Conservation (phyloP, 2,888 invertebrate genomes). For the Hyalella azteca region DNA sequence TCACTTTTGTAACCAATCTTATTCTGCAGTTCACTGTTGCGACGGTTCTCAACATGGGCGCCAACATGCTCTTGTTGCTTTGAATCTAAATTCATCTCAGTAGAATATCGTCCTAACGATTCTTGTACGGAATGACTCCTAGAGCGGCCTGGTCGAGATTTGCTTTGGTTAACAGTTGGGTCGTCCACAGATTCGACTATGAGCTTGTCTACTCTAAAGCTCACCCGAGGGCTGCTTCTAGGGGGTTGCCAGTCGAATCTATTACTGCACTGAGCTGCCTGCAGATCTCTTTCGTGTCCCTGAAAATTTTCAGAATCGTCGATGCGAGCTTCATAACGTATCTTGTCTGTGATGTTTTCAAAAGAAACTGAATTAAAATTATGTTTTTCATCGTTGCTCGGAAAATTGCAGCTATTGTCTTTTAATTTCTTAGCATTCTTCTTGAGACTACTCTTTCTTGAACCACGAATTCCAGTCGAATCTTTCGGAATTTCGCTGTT, state of each 20-base stretch:
- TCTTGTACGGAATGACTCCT: not conserved
- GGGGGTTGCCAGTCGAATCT: not conserved
- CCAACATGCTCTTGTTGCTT: not conserved
- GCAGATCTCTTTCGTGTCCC: not conserved
- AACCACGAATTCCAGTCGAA: too few relatives aligned
- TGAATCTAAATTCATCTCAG: not conserved
- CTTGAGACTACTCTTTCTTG: slow-evolving; percentile 11
- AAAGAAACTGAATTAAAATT: not conserved
- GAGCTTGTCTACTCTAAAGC: slow-evolving; percentile 29
- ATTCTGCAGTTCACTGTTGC: not conserved
- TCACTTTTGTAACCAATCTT: not conserved
- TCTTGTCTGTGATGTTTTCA: not conserved
- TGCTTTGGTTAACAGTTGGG: too few relatives aligned
- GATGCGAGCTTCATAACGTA: not conserved
- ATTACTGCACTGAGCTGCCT: not conserved
- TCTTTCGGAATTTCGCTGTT: not conserved
- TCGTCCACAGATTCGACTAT: slow-evolving; percentile 25
- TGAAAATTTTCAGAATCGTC: not conserved
- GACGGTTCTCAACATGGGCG: not conserved
- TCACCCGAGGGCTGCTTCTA: slow-evolving; percentile 21
- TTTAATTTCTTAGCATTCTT: not conserved
- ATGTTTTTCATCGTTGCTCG: not conserved
- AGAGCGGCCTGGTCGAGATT: not conserved
- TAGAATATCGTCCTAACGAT: not conserved
- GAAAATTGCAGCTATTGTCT: too few relatives aligned